Evolutionary conservation across 2,888 invertebrate species (phyloP), one percentile per base, ranked within the genome.

Genomic region (Pantelozetes paolii): DNA sequence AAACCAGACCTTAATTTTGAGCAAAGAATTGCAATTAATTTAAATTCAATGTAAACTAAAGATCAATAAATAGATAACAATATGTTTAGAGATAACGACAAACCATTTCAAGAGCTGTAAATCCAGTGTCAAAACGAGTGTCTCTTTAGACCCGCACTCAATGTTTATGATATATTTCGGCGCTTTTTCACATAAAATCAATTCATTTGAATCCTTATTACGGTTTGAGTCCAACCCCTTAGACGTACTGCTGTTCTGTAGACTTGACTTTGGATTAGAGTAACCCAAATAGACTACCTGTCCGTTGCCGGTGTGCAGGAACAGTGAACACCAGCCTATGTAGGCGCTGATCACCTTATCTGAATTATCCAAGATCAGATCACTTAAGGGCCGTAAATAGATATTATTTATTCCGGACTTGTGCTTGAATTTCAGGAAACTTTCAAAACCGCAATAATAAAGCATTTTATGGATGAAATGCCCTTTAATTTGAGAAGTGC

Each of bases 321-420:
- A 75, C 18, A 75, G 30, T 0, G 75, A 73, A 62, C 75, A 75
- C 75, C 75, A 75, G 30, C 75, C 75, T 20, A 75, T 75, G 70
- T 69, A 75, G 36, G 70, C 73, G 1, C 57, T 50, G 50, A 75
- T 74, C 26, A 74, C 72, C 26, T 70, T 54, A 42, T 70, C 71
- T 18, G 45, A 9, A 20, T 48, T 42, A 26, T 73, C 67, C 1
- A 73, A 23, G 3, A 36, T 23, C 1, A 73, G 69, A 30, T 73
- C 73, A 30, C 67, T 45, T n/a, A 73, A 54, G 18, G 73, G 67
- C 23, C 67, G 64, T 13, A 73, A 32, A 69, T 42, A 73, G 18
- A 73, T 45, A 50, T 64, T 64, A 26, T 73, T 71, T 18, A 45
- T 64, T 30, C 69, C 69, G 30, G 59, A 20, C 36, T 73, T 73